Evolutionary conservation across 2,888 invertebrate species (phyloP).

Genomic region (Dermolepida albohirtum): DNA sequence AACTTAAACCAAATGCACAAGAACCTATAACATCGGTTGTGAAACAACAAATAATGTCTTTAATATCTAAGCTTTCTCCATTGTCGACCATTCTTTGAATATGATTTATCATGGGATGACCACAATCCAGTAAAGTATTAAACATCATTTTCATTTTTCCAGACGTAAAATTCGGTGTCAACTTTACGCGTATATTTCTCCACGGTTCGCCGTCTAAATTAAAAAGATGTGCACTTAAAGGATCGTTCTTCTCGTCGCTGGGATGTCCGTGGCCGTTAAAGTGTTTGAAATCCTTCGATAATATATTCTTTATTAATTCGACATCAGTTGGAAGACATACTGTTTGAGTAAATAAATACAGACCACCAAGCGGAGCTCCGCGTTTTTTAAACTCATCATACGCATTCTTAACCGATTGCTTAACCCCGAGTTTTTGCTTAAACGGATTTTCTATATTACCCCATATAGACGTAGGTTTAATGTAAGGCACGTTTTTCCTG

Average conservation of each 20-base stretch:
- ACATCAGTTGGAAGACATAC: constrained; percentile 37
- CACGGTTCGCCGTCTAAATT: constrained; percentile 37
- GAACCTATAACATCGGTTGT: constrained; percentile 42
- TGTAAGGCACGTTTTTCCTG: constrained; percentile 28
- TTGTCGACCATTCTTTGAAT: background rate
- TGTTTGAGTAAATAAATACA: constrained; percentile 46
- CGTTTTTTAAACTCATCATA: constrained; percentile 33
- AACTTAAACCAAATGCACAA: constrained; percentile 40
- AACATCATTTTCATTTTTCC: constrained; percentile 43
- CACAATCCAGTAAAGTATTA: constrained; percentile 37
- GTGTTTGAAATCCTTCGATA: constrained; percentile 70
- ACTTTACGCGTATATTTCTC: constrained; percentile 33
- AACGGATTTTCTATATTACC: constrained; percentile 39
- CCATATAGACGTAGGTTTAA: constrained; percentile 21
- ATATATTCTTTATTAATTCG: constrained; percentile 58
- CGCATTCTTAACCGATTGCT: constrained; percentile 2
- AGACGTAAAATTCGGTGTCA: constrained; percentile 38
- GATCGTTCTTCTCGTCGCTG: constrained; percentile 21
- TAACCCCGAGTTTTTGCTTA: background rate
- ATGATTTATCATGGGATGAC: constrained; percentile 16
- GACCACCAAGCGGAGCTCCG: constrained; percentile 6
- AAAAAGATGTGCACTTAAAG: constrained; percentile 35
- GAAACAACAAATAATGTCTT: constrained; percentile 41
- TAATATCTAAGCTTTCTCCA: constrained; percentile 27
- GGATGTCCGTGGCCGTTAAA: constrained; percentile 71